phyloP scores from a whole-genome alignment of 2,888 invertebrate genomes.

The Tachina lurida region DNA sequence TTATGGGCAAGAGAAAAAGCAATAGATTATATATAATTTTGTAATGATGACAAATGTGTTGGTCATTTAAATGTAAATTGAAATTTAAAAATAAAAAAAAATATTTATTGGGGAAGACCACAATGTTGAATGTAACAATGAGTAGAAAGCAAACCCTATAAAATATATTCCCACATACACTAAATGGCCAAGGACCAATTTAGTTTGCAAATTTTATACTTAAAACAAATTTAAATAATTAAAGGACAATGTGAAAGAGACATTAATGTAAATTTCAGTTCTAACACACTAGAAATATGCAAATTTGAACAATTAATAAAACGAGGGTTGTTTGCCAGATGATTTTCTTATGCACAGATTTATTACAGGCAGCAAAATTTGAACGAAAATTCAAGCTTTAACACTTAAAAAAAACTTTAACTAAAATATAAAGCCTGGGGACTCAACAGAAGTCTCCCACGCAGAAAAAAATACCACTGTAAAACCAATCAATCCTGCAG shows the following conservation, averaged over 20 bases:
- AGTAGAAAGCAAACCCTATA: not conserved
- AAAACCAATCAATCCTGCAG: no score
- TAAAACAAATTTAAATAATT: not conserved
- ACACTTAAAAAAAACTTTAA: no score
- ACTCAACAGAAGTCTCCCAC: no score
- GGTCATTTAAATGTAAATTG: constrained; percentile 37
- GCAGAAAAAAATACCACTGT: no score
- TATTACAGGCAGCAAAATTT: no score
- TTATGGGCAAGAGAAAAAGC: constrained; percentile 32
- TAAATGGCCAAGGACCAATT: not conserved
- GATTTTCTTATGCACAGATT: not conserved
- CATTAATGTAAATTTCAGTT: not conserved
- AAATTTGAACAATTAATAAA: not conserved
- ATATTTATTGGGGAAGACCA: not conserved
- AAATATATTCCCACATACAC: not conserved
- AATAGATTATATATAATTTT: constrained; percentile 62
- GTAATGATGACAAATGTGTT: constrained; percentile 70
- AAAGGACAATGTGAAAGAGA: not conserved
- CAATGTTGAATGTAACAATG: not conserved
- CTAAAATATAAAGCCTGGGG: no score
- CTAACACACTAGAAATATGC: not conserved
- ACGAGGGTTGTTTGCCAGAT: not conserved
- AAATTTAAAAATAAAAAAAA: not conserved
- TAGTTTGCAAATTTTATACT: not conserved
- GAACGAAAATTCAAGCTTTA: no score